These are phyloP conservation scores for Philereme vetulata DNA, from an alignment of 2,888 invertebrate genomes.

Conservation along the genomic window DNA sequence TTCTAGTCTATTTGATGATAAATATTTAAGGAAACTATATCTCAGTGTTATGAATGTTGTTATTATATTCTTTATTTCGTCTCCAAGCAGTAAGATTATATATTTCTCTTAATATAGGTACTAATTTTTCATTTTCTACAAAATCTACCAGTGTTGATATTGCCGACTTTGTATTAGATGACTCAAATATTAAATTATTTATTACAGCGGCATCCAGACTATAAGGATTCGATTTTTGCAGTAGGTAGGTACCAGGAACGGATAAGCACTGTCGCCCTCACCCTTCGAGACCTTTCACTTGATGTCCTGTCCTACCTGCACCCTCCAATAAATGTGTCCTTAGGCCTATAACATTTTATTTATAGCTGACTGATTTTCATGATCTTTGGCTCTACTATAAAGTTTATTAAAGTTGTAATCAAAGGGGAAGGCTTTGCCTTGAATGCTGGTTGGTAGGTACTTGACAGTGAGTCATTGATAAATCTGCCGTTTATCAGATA, in stretches of 20 bases:
- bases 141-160: too few relatives aligned
- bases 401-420: slow-evolving; percentile 32
- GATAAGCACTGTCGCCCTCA: slow-evolving; percentile 63
- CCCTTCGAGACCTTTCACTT: slow-evolving; percentile 55
- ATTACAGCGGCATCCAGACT: slow-evolving; percentile 6
- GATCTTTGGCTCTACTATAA: slow-evolving; percentile 27
- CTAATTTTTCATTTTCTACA: too few relatives aligned
- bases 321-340: slow-evolving; percentile 50
- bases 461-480: slow-evolving; percentile 30
- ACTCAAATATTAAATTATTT: background rate
- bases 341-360: slow-evolving; percentile 30
- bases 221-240: slow-evolving; percentile 38
- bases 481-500: slow-evolving; percentile 42
- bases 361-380: slow-evolving; percentile 18
- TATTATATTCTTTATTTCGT: too few relatives aligned
- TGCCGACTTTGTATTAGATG: too few relatives aligned
- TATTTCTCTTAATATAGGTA: too few relatives aligned
- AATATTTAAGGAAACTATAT: too few relatives aligned
- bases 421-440: slow-evolving; percentile 25
- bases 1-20: too few relatives aligned
- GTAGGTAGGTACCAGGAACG: slow-evolving; percentile 62
- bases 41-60: too few relatives aligned
- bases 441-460: slow-evolving; percentile 27
- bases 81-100: too few relatives aligned
- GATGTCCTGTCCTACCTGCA: slow-evolving; percentile 40